Evolutionary conservation across 2,797 vertebrate genomes (phyloP).

Genomic region (Pitangus sulphuratus): DNA sequence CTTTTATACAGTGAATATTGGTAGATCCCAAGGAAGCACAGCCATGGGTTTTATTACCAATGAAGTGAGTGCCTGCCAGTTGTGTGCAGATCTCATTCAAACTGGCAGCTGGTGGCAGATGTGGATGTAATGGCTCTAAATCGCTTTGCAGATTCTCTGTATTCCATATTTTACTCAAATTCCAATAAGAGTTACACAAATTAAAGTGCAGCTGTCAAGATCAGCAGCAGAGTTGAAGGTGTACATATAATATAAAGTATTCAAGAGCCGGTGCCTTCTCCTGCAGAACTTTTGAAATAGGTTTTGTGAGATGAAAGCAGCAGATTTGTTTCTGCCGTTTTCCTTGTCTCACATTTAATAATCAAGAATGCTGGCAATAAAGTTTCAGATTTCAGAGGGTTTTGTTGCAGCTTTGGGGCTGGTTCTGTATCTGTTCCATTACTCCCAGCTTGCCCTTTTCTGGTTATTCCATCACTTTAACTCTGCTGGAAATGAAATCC

Average conservation of each 20-base stretch:
- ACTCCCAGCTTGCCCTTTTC: background rate
- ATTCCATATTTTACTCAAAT: conserved; percentile 49
- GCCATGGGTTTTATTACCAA: background rate
- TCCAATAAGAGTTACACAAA: conserved; percentile 51
- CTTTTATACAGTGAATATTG: background rate
- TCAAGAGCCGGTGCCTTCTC: conserved; percentile 1
- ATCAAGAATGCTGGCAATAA: background rate
- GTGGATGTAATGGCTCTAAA: conserved; percentile 36
- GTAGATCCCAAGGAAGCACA: conserved; percentile 26
- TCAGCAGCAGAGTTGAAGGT: conserved; percentile 57
- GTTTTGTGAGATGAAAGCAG: conserved; percentile 15
- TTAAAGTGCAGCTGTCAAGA: conserved; percentile 66
- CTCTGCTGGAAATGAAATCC: background rate
- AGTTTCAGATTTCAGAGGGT: background rate
- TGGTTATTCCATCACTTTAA: background rate
- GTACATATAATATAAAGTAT: background rate
- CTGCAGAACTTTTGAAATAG: background rate
- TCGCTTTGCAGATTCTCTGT: background rate
- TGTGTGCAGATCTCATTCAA: conserved; percentile 44
- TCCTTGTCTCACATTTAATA: background rate
- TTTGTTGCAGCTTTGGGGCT: background rate
- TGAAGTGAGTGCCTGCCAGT: background rate
- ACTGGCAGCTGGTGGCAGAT: conserved; percentile 43
- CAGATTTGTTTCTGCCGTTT: background rate
- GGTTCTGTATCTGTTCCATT: background rate